Evolutionary conservation across 1,140 invertebrate species (phyloP).

Genomic region (Cataglyphis hispanica): DNA sequence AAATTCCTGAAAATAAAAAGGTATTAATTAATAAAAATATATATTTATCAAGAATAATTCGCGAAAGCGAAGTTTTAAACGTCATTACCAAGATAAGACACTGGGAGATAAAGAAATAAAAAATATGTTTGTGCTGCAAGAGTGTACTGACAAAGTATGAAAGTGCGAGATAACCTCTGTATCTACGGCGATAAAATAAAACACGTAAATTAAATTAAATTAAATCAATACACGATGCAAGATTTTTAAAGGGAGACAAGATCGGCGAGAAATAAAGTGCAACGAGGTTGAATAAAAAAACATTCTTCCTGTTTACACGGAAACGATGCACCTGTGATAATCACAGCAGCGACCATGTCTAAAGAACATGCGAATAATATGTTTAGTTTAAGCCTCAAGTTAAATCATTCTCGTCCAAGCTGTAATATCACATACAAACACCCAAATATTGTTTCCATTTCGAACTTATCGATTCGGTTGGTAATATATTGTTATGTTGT

Average conservation of each 20-base stretch:
- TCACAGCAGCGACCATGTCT: not conserved
- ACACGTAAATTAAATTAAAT: constrained; percentile 24
- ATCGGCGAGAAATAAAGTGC: not conserved
- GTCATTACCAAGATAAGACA: constrained; percentile 19
- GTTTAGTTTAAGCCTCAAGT: constrained; percentile 11
- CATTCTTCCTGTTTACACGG: not conserved
- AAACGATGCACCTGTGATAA: constrained; percentile 26
- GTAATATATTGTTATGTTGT: not conserved
- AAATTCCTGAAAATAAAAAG: not conserved
- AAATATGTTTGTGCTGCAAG: not conserved
- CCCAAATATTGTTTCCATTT: constrained; percentile 42
- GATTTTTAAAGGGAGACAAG: not conserved
- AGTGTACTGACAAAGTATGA: not conserved
- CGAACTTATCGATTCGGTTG: constrained; percentile 49
- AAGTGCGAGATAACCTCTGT: constrained; percentile 49
- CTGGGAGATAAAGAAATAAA: not conserved
- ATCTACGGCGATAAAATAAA: not conserved
- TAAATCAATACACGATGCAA: not conserved
- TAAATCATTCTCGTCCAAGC: constrained; percentile 30
- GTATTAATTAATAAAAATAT: not conserved
- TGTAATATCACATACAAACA: not conserved
- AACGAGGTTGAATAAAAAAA: constrained; percentile 14
- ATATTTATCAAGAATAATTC: not conserved
- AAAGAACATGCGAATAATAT: not conserved
- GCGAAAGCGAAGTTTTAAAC: not conserved